Percentiles rank a stretch among this genome's conserved stretches.
These are phyloP conservation scores for Phoebastria nigripes DNA, from an alignment of 2,797 vertebrate species.

Conservation along the genomic window DNA sequence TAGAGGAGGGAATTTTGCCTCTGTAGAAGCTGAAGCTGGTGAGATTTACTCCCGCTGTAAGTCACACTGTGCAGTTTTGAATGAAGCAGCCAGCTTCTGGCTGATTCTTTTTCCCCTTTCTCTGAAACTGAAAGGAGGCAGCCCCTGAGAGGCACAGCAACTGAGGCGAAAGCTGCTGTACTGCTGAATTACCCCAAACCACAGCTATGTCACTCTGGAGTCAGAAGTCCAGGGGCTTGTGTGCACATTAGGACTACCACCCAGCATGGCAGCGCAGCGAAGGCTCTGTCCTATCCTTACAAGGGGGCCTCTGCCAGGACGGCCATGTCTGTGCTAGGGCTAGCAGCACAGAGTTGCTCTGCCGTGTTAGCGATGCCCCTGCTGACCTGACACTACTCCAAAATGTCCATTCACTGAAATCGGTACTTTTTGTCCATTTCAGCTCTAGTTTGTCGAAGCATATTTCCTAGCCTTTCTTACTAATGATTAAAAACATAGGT, in stretches of 20 bases:
- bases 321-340: fast-evolving
- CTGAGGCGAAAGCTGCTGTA: background rate
- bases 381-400: background rate
- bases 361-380: fast-evolving
- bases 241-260: fast-evolving
- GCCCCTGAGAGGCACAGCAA: background rate
- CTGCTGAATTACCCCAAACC: background rate
- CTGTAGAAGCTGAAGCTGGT: background rate
- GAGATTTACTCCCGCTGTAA: background rate
- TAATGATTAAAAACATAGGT: background rate
- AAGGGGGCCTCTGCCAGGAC: fast-evolving
- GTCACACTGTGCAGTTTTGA: slow-evolving; percentile 18
- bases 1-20: background rate
- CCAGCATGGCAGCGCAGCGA: background rate
- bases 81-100: background rate
- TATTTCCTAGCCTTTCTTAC: background rate
- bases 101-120: background rate
- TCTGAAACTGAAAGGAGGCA: background rate
- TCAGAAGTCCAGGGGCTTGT: background rate
- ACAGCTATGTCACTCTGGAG: background rate
- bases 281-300: background rate
- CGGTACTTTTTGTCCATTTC: background rate
- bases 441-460: background rate
- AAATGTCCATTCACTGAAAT: background rate
- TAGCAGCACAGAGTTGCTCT: fast-evolving